Base-by-base conservation (phyloP, 2,888 invertebrate species). In the Drosophila macrospina region DNA sequence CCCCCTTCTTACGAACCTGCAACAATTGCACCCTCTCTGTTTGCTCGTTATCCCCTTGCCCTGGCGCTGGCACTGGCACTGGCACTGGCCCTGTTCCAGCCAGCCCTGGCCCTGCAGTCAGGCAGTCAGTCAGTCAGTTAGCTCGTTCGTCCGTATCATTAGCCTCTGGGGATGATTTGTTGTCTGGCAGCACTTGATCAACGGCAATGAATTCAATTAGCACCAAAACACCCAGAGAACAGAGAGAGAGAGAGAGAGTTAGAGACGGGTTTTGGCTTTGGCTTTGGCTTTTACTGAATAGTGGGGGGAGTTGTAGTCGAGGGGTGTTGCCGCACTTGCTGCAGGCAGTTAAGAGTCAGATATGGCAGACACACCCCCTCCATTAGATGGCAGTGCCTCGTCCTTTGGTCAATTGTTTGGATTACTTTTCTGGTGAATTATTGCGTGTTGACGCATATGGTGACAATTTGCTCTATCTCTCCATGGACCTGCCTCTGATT, bases 381-480 rank as follows among this genome's bases (percentile, higher is more conserved):
- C 77, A 90, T 90, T 87, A 88, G 80, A 57, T 55, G 63, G 39
- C 50, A 63, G 34, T 63, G 75, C 75, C 78, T 76, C 75, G 80
- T 80, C 78, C 41, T 52, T 41, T 85, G 91, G 91, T 89, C 91
- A 91, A 92, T 92, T 91, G 91, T 90, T 91, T 91, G 89, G 89
- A 91, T 91, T 92, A 91, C 90, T 91, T 90, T 89, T 41, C 90
- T 91, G 91, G 91, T 92, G 90, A 92, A 89, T 92, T 92, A 92
- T 92, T 92, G 91, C 91, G 91, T 92, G 91, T 92, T 92, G 91
- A 91, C 91, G 92, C 92, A 92, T 92, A 92, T 92, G 92, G 91
- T 91, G 91, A 91, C 90, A 91, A 91, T 91, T 91, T 88, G 54
- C 51, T 50, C 51, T 15, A 42, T 34, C 51, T 62, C 65, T 60